phyloP scores from a whole-genome alignment of 2,888 invertebrate species.

The Ligdia adustata region DNA sequence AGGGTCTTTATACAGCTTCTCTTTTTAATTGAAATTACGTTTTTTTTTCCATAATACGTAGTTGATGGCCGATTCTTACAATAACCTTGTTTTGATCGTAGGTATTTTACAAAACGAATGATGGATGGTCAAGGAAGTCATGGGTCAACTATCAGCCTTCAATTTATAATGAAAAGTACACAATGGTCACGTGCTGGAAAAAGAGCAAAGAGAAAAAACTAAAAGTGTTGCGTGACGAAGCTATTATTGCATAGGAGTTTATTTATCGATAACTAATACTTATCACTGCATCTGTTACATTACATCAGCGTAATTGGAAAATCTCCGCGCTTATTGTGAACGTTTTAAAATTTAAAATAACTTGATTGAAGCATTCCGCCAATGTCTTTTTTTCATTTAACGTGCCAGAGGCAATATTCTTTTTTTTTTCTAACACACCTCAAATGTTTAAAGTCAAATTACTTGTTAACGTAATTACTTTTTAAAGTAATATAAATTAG shows the following conservation, averaged over 20 bases:
- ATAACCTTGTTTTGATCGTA: slow-evolving; percentile 11
- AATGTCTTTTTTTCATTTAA: slow-evolving; percentile 1
- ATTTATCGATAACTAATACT: slow-evolving; percentile 12
- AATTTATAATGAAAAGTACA: slow-evolving; percentile 56
- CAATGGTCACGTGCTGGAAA: slow-evolving; percentile 60
- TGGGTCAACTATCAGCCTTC: slow-evolving; percentile 39
- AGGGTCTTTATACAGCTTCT: too few relatives aligned
- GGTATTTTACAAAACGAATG: slow-evolving; percentile 13
- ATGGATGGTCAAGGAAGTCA: slow-evolving; percentile 25
- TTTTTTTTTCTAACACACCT: too few relatives aligned
- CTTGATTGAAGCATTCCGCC: not conserved
- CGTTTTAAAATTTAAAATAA: slow-evolving; percentile 11
- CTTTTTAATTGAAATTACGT: too few relatives aligned
- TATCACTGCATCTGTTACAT: slow-evolving; percentile 30
- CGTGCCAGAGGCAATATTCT: too few relatives aligned
- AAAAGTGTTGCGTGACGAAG: slow-evolving; percentile 29
- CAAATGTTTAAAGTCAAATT: too few relatives aligned
- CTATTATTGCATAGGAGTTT: slow-evolving; percentile 25
- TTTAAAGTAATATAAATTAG: too few relatives aligned
- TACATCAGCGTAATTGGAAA: slow-evolving; percentile 25
- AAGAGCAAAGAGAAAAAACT: slow-evolving; percentile 35
- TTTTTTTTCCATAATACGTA: not conserved
- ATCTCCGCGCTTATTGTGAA: slow-evolving; percentile 11
- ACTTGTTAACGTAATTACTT: too few relatives aligned
- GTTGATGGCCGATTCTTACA: not conserved